These are phyloP conservation scores for Elephas maximus DNA, from an alignment of 2,113 vertebrate genomes.

Conservation along the genomic window DNA sequence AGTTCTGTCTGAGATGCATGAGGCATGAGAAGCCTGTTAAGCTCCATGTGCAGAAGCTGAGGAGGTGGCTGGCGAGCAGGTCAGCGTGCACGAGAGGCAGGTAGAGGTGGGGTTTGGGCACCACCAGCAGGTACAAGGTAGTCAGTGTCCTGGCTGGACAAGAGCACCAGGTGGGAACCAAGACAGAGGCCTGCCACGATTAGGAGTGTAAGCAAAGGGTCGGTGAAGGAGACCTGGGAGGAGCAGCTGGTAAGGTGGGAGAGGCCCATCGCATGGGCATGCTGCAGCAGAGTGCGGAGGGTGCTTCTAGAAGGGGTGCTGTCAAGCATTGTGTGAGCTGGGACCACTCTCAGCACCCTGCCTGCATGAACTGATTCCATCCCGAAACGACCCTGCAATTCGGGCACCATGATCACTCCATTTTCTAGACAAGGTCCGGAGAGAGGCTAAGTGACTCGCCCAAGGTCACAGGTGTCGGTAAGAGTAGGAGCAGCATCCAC, in stretches of 20 bases:
- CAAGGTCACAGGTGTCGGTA: not conserved
- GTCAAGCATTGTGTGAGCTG: rapidly evolving
- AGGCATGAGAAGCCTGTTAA: not conserved
- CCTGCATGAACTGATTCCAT: not conserved
- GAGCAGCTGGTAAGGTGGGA: not conserved
- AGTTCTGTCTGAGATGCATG: not conserved
- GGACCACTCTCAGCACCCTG: not conserved
- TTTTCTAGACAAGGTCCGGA: not conserved
- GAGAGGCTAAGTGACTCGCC: not conserved
- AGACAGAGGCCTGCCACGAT: too few relatives aligned
- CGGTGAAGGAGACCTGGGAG: not conserved
- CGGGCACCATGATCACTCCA: not conserved
- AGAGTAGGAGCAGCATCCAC: not conserved
- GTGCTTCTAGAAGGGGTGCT: not conserved
- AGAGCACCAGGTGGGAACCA: not conserved
- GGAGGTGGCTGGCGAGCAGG: not conserved
- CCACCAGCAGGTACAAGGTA: not conserved
- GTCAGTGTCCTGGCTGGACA: not conserved
- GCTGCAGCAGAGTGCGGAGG: not conserved
- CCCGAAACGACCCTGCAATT: not conserved
- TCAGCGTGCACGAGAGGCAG: not conserved
- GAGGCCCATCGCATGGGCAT: not conserved
- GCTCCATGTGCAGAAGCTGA: too few relatives aligned
- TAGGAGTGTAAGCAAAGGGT: too few relatives aligned
- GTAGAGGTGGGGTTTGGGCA: not conserved